Percentiles rank a stretch among this genome's conserved stretches.
Evolutionary conservation across 2,797 vertebrate genomes (phyloP).

Genomic region (Sebastes trivittatus): DNA sequence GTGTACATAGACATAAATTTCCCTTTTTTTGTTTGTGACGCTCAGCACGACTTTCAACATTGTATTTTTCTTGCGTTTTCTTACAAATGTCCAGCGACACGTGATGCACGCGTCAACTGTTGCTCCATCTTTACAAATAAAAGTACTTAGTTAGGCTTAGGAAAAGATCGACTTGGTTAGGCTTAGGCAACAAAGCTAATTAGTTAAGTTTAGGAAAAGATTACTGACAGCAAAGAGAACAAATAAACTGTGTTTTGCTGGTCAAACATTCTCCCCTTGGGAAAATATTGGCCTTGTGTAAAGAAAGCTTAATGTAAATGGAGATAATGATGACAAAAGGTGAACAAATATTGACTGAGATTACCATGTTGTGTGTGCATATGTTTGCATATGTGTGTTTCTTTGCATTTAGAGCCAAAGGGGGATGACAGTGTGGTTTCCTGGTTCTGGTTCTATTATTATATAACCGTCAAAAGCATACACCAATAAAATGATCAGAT

Average conservation of each 20-base stretch:
- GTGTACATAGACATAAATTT: too few species aligned
- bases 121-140: too few species aligned
- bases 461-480: neutral
- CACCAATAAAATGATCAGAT: conserved; percentile 22
- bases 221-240: neutral
- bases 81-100: too few species aligned
- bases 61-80: too few species aligned
- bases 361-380: neutral
- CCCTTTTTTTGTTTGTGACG: too few species aligned
- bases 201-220: too few species aligned
- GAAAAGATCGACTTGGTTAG: too few species aligned
- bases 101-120: too few species aligned
- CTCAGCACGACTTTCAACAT: too few species aligned
- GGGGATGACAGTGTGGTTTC: neutral
- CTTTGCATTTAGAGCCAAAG: conserved; percentile 1
- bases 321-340: conserved; percentile 52
- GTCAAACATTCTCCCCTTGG: conserved; percentile 60
- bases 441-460: neutral
- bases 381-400: neutral
- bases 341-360: conserved; percentile 57
- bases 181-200: too few species aligned
- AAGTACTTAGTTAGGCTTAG: too few species aligned
- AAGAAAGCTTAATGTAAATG: conserved; percentile 38
- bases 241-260: conserved; percentile 22
- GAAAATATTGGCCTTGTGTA: conserved; percentile 53